Evolutionary conservation across 2,797 vertebrate species (phyloP).

Genomic region (Helostoma temminkii): DNA sequence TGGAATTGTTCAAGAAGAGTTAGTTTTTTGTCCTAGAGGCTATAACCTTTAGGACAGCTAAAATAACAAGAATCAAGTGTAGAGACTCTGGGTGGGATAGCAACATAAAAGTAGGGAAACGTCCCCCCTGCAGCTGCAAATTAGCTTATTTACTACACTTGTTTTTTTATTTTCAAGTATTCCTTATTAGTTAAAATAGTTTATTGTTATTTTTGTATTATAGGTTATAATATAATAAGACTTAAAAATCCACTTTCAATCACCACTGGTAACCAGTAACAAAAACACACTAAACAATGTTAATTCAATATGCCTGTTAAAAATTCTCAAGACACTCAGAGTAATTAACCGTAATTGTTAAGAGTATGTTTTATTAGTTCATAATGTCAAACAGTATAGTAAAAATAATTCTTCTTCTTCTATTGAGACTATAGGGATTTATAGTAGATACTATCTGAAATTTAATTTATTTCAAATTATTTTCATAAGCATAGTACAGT

Average conservation of each 20-base stretch:
- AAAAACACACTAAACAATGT: conserved; percentile 8
- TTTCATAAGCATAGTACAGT: too few relatives aligned
- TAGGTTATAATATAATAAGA: neutral
- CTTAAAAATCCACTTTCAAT: neutral
- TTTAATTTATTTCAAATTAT: too few relatives aligned
- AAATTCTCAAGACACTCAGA: conserved; percentile 1
- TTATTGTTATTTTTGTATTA: conserved; percentile 8
- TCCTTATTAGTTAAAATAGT: conserved; percentile 4
- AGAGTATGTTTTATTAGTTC: neutral
- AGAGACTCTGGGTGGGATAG: neutral
- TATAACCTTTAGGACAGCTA: conserved; percentile 1
- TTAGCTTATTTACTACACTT: conserved; percentile 14
- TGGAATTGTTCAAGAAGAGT: neutral
- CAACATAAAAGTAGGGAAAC: neutral
- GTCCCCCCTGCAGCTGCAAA: conserved; percentile 9
- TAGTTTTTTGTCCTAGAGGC: neutral
- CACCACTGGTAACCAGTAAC: conserved; percentile 1
- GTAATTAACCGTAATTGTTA: neutral
- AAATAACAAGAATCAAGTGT: neutral
- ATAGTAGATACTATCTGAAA: neutral
- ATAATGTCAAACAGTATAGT: neutral
- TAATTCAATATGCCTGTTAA: neutral
- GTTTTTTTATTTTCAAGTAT: conserved; percentile 13
- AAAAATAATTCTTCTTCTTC: too few relatives aligned
- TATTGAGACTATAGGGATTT: too few relatives aligned